Evolutionary conservation across 2,113 vertebrate species (phyloP).

Genomic region (Sakesphorus luctuosus): DNA sequence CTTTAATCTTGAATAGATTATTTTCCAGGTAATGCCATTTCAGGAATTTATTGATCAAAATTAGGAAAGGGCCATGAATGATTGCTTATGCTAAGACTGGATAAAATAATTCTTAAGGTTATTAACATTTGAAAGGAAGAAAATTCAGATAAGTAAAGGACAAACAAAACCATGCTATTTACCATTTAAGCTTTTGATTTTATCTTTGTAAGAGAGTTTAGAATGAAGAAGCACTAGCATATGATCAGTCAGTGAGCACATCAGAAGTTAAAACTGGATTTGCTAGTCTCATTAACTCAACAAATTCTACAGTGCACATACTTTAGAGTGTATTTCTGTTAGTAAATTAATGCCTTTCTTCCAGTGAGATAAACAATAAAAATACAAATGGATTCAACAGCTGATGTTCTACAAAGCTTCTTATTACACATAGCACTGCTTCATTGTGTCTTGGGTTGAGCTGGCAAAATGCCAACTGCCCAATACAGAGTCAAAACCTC

Average conservation of each 20-base stretch:
- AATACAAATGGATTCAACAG: background rate
- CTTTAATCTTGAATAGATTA: background rate
- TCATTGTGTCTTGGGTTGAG: background rate
- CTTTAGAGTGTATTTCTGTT: background rate
- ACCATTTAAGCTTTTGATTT: background rate
- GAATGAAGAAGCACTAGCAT: background rate
- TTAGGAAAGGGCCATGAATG: background rate
- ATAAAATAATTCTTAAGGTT: constrained; percentile 4
- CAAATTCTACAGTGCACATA: background rate
- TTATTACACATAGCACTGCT: background rate
- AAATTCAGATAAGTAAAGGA: constrained; percentile 1
- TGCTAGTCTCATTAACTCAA: constrained; percentile 14
- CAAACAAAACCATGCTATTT: background rate
- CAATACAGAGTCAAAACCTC: no score
- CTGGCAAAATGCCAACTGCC: no score
- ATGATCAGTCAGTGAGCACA: background rate
- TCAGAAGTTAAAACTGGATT: background rate
- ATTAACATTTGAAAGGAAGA: constrained; percentile 9
- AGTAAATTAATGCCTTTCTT: background rate
- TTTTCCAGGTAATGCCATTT: constrained; percentile 15
- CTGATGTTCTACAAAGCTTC: background rate
- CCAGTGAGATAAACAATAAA: constrained; percentile 28
- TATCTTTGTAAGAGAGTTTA: background rate
- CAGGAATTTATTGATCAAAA: background rate
- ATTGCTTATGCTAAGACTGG: background rate